These are phyloP conservation scores for Dromas ardeola DNA, from an alignment of 2,113 vertebrate genomes.

Conservation along the genomic window DNA sequence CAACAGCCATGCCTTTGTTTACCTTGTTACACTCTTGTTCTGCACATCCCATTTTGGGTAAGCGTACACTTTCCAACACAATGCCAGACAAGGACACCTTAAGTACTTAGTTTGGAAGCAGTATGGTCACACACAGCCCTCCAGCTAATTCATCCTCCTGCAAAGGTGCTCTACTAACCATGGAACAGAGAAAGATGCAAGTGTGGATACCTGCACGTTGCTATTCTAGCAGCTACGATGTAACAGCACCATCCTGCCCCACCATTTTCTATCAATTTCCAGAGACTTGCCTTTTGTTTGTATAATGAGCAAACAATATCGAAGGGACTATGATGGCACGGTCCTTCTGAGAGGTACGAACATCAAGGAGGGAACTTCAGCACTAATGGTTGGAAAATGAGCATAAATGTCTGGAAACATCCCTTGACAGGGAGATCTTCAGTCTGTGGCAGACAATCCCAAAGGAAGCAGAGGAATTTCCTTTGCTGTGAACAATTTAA, in stretches of 20 bases:
- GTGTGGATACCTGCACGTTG: accelerated
- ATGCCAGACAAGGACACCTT: background rate
- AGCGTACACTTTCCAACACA: background rate
- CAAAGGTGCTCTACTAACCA: background rate
- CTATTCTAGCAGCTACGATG: background rate
- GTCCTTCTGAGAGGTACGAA: slow-evolving; percentile 6
- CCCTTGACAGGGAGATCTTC: slow-evolving; percentile 31
- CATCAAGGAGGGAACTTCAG: background rate
- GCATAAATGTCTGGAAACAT: slow-evolving; percentile 49
- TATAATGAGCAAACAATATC: background rate
- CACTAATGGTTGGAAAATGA: slow-evolving; percentile 28
- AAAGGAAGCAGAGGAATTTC: slow-evolving; percentile 33
- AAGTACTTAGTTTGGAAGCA: background rate
- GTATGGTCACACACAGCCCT: background rate
- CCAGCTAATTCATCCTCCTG: background rate
- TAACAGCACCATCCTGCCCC: background rate
- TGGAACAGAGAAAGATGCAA: background rate
- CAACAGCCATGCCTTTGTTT: background rate
- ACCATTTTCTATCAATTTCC: background rate
- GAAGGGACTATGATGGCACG: background rate
- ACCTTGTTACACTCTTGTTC: background rate
- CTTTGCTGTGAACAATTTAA: slow-evolving; percentile 50
- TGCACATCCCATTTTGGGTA: background rate
- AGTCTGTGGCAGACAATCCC: slow-evolving; percentile 31
- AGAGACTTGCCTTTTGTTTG: background rate